These are phyloP conservation scores for Ectropis grisescens DNA, from an alignment of 1,140 invertebrate genomes.

Conservation along the genomic window DNA sequence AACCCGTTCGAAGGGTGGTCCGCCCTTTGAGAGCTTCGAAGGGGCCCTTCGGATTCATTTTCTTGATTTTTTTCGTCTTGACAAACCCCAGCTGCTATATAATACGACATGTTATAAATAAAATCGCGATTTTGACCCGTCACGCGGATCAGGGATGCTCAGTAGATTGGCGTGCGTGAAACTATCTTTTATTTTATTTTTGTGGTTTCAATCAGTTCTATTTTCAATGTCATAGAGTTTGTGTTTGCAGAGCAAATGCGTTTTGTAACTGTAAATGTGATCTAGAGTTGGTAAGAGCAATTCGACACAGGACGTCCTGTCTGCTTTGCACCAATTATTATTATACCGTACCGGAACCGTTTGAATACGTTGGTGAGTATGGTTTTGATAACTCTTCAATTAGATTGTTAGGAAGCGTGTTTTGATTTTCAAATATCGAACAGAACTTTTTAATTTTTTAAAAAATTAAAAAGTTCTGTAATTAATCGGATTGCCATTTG, in stretches of 20 bases:
- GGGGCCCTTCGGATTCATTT: slow-evolving; percentile 39
- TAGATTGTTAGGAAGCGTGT: no score
- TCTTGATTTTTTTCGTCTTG: slow-evolving; percentile 62
- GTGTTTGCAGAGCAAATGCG: neutral
- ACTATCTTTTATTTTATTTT: slow-evolving; percentile 3
- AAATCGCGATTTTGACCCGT: slow-evolving; percentile 68
- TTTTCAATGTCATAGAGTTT: neutral
- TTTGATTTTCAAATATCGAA: no score
- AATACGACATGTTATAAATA: slow-evolving; percentile 67
- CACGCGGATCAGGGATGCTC: slow-evolving; percentile 53
- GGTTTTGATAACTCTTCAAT: slow-evolving; percentile 6
- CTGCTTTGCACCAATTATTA: slow-evolving; percentile 61
- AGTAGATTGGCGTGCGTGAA: slow-evolving; percentile 15
- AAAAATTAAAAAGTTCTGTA: no score
- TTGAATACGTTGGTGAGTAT: slow-evolving; percentile 27
- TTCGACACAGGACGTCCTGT: slow-evolving; percentile 64
- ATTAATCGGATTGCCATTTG: no score
- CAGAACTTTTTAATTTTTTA: no score
- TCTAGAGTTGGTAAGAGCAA: slow-evolving; percentile 18
- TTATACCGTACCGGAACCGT: slow-evolving; percentile 46
- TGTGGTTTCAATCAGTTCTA: no score
- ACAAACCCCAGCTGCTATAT: slow-evolving; percentile 64
- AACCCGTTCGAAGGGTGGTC: slow-evolving; percentile 65
- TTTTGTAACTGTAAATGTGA: slow-evolving; percentile 10
- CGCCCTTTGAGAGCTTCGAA: slow-evolving; percentile 29